Conservation (phyloP, 2,113 vertebrate species). For the Todiramphus chloris region DNA sequence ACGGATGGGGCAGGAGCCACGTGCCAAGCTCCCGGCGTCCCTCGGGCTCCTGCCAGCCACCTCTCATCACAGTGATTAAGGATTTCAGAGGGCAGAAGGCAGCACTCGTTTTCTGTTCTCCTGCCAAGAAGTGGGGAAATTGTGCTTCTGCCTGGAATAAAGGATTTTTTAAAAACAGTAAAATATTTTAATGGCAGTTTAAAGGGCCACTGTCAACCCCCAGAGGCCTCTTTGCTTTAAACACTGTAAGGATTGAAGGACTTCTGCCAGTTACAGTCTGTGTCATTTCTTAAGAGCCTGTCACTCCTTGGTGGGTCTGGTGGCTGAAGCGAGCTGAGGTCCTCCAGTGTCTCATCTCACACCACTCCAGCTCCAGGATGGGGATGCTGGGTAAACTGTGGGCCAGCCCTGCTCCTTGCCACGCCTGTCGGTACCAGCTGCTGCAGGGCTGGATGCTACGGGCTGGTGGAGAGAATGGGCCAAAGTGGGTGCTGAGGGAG, state of each 20-base stretch:
- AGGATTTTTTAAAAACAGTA: constrained; percentile 52
- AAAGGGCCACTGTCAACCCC: constrained; percentile 29
- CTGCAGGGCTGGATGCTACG: neutral
- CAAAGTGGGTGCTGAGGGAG: neutral
- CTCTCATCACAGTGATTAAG: neutral
- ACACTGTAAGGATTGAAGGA: neutral
- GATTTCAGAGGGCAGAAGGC: constrained; percentile 46
- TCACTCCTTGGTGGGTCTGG: neutral
- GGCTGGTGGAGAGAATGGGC: neutral
- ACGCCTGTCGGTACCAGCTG: fast-evolving
- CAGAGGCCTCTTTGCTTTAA: constrained; percentile 38
- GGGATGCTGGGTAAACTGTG: fast-evolving
- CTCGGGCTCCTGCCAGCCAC: neutral
- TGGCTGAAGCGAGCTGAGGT: neutral
- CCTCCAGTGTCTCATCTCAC: neutral
- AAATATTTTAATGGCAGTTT: constrained; percentile 64
- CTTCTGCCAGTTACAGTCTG: constrained; percentile 12
- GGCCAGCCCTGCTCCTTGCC: neutral
- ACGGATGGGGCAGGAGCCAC: neutral
- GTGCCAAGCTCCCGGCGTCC: neutral
- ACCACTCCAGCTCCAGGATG: fast-evolving
- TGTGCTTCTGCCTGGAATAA: constrained; percentile 57
- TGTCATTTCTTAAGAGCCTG: neutral
- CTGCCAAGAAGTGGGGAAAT: constrained; percentile 57
- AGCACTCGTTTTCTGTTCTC: neutral